Evolutionary conservation across 2,797 vertebrate genomes (phyloP).

Genomic region (Harpagifer antarcticus): DNA sequence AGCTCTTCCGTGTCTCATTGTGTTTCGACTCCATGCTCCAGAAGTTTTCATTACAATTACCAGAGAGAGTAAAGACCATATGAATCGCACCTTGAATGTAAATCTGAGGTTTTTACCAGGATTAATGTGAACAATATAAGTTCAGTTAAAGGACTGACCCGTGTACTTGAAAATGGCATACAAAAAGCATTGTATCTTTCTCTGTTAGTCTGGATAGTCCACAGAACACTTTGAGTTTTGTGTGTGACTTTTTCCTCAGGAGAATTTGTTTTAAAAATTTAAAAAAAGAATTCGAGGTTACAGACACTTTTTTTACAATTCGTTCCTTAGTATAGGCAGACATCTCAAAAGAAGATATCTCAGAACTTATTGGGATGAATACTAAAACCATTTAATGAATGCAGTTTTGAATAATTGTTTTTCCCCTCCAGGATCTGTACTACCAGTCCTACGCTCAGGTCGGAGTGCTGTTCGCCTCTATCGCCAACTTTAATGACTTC

Average conservation of each 20-base stretch:
- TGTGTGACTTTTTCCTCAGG: background rate
- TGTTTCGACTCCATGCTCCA: too few relatives aligned
- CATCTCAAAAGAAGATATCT: background rate
- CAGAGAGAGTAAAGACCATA: background rate
- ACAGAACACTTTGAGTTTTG: background rate
- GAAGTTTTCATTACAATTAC: background rate
- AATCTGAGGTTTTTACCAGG: background rate
- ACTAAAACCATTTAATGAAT: background rate
- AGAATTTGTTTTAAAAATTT: background rate
- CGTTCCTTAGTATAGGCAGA: background rate
- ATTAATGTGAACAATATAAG: background rate
- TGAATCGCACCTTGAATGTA: background rate
- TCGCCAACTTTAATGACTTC: conserved; percentile 99
- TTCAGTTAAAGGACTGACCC: background rate
- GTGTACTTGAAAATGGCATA: background rate
- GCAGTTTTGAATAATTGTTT: background rate
- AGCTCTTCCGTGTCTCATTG: too few relatives aligned
- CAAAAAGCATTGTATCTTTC: background rate
- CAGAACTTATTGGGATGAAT: background rate
- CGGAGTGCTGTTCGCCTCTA: conserved; percentile 97
- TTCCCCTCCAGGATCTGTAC: conserved; percentile 91
- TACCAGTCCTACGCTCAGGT: conserved; percentile 98
- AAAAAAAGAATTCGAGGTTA: background rate
- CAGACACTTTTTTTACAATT: too few relatives aligned
- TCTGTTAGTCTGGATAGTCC: background rate